Evolutionary conservation across 2,888 invertebrate species (phyloP).

Genomic region (Hecatera dysodea): DNA sequence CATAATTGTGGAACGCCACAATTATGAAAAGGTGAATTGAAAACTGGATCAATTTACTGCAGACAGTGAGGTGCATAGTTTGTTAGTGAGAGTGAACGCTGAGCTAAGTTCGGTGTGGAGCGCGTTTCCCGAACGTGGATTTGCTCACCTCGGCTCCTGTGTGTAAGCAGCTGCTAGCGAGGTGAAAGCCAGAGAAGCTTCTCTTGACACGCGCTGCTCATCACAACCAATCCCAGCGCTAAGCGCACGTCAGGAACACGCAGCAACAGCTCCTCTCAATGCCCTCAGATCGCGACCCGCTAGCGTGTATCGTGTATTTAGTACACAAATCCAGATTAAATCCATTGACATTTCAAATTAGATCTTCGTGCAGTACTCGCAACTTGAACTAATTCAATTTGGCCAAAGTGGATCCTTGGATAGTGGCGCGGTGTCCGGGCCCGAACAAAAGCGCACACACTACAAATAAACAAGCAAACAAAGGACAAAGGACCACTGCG

Average conservation of each 20-base stretch:
- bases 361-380: constrained; percentile 74
- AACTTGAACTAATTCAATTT: constrained; percentile 82
- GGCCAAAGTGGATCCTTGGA: constrained; percentile 77
- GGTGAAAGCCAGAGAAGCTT: too few relatives aligned
- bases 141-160: constrained; percentile 6
- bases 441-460: constrained; percentile 80
- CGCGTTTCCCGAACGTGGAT: constrained; percentile 11
- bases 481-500: constrained; percentile 74
- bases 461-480: constrained; percentile 73
- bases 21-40: constrained; percentile 73
- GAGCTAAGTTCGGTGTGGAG: background rate
- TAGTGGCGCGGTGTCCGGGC: constrained; percentile 67
- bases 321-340: constrained; percentile 84
- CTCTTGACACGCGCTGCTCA: constrained; percentile 6
- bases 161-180: background rate
- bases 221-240: constrained; percentile 6
- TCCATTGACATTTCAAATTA: constrained; percentile 85
- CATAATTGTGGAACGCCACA: too few relatives aligned
- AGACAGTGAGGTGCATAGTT: constrained; percentile 41
- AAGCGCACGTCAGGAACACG: constrained; percentile 3
- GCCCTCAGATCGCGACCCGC: constrained; percentile 22
- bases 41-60: constrained; percentile 68
- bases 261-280: constrained; percentile 38
- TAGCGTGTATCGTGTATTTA: constrained; percentile 57
- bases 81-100: constrained; percentile 1